These are phyloP conservation scores for Phalanger gymnotis DNA, from an alignment of 2,797 vertebrate species.

Conservation along the genomic window DNA sequence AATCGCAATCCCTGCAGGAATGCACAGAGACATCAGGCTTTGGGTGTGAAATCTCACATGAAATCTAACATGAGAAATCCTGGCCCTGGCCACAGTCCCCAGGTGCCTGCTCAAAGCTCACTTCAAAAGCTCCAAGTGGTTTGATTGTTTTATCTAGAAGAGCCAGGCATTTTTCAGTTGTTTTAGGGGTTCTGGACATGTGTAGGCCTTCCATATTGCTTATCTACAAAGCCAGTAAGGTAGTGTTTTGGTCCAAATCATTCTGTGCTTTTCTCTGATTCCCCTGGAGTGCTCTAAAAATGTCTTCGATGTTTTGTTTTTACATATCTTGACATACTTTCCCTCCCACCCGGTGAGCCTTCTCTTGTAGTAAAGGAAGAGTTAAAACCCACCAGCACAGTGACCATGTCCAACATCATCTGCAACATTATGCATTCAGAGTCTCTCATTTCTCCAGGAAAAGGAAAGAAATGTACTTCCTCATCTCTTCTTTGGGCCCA, in stretches of 20 bases:
- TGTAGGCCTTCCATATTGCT: slow-evolving; percentile 21
- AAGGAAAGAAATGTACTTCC: not conserved
- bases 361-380: not conserved
- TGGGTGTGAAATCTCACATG: not conserved
- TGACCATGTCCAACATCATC: not conserved
- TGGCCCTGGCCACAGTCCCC: not conserved
- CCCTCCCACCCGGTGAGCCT: not conserved
- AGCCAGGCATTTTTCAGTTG: not conserved
- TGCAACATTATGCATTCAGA: not conserved
- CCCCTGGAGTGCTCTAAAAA: not conserved
- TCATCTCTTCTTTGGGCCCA: not conserved
- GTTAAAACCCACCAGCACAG: not conserved
- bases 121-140: not conserved
- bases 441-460: not conserved
- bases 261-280: slow-evolving; percentile 1
- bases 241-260: slow-evolving; percentile 11
- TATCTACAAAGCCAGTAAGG: slow-evolving; percentile 25
- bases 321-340: not conserved
- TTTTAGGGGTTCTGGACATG: not conserved
- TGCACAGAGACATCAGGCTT: slow-evolving; percentile 6
- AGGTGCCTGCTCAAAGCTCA: not conserved
- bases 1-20: slow-evolving; percentile 17
- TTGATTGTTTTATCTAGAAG: slow-evolving; percentile 24
- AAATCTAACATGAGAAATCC: slow-evolving; percentile 5
- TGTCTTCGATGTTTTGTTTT: not conserved